Evolutionary conservation across 30 jellyfish, hydroid and myxozoan species (phyloP).

Genomic region (Nemopilema nomurai): DNA sequence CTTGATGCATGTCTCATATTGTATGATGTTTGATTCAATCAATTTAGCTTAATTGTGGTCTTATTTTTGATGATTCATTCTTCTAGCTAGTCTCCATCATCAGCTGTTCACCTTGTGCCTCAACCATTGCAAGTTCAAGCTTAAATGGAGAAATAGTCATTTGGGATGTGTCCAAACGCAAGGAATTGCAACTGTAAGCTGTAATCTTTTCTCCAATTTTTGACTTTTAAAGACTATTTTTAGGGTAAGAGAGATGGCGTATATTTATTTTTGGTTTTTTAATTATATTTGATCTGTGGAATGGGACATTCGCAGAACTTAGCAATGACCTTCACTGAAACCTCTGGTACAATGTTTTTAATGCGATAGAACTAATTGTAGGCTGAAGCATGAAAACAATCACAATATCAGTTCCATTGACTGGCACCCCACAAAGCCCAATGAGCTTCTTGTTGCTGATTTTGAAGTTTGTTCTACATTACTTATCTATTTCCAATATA

Average conservation of each 20-base stretch:
- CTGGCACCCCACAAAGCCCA: conserved; percentile 68
- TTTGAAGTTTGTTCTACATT: conserved; percentile 33
- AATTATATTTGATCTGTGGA: too few species aligned
- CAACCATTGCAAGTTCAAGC: conserved; percentile 64
- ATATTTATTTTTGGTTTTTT: too few species aligned
- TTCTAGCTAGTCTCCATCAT: conserved; percentile 38
- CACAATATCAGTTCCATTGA: conserved; percentile 49
- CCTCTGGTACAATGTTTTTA: too few species aligned
- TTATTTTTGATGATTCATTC: too few species aligned
- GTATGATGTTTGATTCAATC: too few species aligned
- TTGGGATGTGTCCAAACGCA: conserved; percentile 73
- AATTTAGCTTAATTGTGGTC: too few species aligned
- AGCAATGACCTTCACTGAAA: too few species aligned
- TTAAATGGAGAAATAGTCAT: conserved; percentile 72
- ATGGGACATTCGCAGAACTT: too few species aligned
- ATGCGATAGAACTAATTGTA: background rate
- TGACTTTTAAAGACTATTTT: too few species aligned
- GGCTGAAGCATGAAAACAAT: conserved; percentile 55
- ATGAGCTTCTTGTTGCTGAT: conserved; percentile 68
- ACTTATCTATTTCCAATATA: background rate
- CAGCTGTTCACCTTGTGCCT: conserved; percentile 74
- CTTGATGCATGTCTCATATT: too few species aligned
- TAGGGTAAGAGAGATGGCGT: too few species aligned
- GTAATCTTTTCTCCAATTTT: background rate
- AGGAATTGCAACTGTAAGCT: conserved; percentile 58